These are phyloP conservation scores for Lutraria lutraria DNA, from an alignment of 2,888 invertebrate species.

Conservation along the genomic window DNA sequence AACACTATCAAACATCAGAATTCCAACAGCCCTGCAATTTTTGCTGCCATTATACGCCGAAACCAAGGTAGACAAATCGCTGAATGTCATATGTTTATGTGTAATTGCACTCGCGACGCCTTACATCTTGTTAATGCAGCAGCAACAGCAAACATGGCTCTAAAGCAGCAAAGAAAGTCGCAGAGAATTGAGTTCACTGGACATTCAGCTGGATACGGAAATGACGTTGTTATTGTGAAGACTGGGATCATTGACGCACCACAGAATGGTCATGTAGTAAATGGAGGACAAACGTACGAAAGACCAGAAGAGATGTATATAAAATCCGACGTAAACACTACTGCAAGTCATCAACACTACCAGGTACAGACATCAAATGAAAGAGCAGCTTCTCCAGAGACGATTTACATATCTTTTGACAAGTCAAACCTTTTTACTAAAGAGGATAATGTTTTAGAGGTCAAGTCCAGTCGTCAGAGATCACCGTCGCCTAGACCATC, in stretches of 20 bases:
- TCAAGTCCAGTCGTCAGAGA: slow-evolving; percentile 10
- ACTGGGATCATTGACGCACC: slow-evolving; percentile 17
- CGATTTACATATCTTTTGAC: slow-evolving; percentile 64
- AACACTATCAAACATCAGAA: slow-evolving; percentile 75
- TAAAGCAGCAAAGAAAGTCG: slow-evolving; percentile 42
- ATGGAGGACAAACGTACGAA: slow-evolving; percentile 22
- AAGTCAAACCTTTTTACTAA: slow-evolving; percentile 59
- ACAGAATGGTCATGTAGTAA: background rate
- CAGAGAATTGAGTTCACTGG: background rate
- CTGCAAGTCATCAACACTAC: slow-evolving; percentile 30
- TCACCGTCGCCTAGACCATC: background rate
- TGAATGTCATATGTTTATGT: slow-evolving; percentile 85
- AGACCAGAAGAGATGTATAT: background rate
- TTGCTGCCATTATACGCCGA: slow-evolving; percentile 83
- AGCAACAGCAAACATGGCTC: slow-evolving; percentile 70
- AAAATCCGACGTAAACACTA: background rate
- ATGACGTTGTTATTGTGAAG: slow-evolving; percentile 52
- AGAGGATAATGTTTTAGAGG: slow-evolving; percentile 35
- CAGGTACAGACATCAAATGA: slow-evolving; percentile 31
- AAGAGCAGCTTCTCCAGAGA: slow-evolving; percentile 17
- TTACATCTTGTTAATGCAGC: slow-evolving; percentile 96
- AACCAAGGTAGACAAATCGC: slow-evolving; percentile 83
- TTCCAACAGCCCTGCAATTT: slow-evolving; percentile 83
- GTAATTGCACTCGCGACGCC: slow-evolving; percentile 95
- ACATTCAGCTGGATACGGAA: slow-evolving; percentile 36